Base-by-base conservation (phyloP, 2,888 invertebrate genomes). In the Teleogryllus oceanicus region DNA sequence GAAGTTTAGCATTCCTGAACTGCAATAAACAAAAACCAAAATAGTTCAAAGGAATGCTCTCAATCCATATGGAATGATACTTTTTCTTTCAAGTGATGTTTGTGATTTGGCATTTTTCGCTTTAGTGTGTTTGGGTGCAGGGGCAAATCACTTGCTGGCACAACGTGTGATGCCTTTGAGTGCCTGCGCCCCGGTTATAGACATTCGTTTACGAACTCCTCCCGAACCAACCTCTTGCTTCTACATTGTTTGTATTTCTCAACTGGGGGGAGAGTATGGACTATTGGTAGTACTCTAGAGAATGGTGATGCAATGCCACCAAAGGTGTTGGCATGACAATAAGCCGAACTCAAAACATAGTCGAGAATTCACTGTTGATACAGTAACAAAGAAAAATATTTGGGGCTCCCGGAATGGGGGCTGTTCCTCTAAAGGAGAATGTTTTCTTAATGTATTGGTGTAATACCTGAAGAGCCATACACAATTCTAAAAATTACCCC, bases 21-120 rank as follows among this genome's bases (percentile, higher is more conserved):
- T 96, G 96, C 85, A 92, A 90, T 85, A 96, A 97, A 86, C 94
- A 82, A 93, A 94, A 85, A 97, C 96, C 0, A 94, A 94, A 86
- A 91, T 93, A 0, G 92, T 95, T 1, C 92, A 93, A 82, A 91
- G 93, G 83, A 98, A 98, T 86, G 93, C 96, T 0, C 88, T 97
- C 74, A 98, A 98, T 86, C 98, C 0, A 94, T 96, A 75, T 98
- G 97, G 96, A 96, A 96, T 85, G 96, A 94, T 83, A 93, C 93
- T 94, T 96, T 84, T 92, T 90, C 84, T 94, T 93, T 84, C 83
- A 89, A 89, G 93, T 96, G 76, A 92, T 93, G 88, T 97, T 86
- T 93, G 94, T 50, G 97, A 98, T 85, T 88, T 98, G 81, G 96
- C 96, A 2, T 97, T 98, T 85, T 87, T 98, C 90, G 97, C 11